Evolutionary conservation across 2,797 vertebrate species (phyloP).

Genomic region (Cirrhinus mrigala): DNA sequence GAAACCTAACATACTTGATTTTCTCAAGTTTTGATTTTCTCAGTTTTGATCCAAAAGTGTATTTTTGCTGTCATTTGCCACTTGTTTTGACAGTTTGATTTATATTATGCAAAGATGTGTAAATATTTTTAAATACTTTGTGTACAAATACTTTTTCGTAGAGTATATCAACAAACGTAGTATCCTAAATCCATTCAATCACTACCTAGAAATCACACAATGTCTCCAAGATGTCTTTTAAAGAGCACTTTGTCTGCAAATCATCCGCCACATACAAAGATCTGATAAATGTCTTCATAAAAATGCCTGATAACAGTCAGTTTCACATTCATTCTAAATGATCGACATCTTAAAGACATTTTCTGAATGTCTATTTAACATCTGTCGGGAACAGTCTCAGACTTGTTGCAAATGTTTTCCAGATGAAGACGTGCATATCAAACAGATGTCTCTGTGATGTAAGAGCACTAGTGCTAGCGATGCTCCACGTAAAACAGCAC

Average conservation of each 20-base stretch:
- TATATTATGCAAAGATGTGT: too few relatives aligned
- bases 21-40: too few relatives aligned
- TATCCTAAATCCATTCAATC: too few relatives aligned
- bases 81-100: not conserved
- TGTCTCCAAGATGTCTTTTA: not conserved
- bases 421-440: not conserved
- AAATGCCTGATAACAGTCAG: not conserved
- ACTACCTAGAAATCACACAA: too few relatives aligned
- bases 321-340: not conserved
- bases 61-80: not conserved
- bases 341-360: not conserved
- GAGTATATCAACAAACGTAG: too few relatives aligned
- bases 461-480: not conserved
- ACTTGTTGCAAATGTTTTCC: not conserved
- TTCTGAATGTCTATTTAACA: not conserved
- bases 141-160: too few relatives aligned
- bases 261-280: not conserved
- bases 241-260: not conserved
- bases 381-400: not conserved
- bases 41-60: too few relatives aligned
- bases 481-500: not conserved
- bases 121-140: too few relatives aligned
- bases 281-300: not conserved
- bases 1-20: too few relatives aligned
- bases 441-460: not conserved